Evolutionary conservation across 37 sponge, comb jelly and placozoan genomes (phyloP), one percentile per base, ranked within the genome.

Genomic region (Geodia barretti): DNA sequence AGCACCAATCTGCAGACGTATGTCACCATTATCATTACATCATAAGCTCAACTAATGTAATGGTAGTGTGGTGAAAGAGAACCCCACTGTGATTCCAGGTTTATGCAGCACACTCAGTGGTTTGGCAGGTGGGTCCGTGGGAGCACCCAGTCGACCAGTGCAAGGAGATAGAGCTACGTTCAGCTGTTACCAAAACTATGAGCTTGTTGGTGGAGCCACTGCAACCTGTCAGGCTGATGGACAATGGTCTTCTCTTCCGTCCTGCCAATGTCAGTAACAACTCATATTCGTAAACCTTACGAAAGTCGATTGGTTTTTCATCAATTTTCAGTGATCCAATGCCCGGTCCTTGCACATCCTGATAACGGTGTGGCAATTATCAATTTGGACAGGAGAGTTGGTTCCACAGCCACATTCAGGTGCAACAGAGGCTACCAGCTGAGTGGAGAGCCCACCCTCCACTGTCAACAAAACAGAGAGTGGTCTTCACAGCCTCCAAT

Each of bases 401-500:
- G 75, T 21, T 38, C 73, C 1, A 29, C 43, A 3, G 87, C 60
- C 30, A 36, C 25, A 25, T 86, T 59, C 60, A 31, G 41, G 38
- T 86, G 87, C 47, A 64, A 74, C 29, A 41, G 24, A 19, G 87
- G 87, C 17, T 68, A 40, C 39, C 69, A 62, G 40, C 23, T 79
- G 43, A 62, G 11, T 19, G 87, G 87, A 7, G 24, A 60, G 25
- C 3, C 0, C 0, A 41, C n/a, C 1, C 33, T 68, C 5, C 41
- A 47, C 0, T 83, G 83, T 39, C 75, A 74, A 33, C 30, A 30
- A 29, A 74, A 74, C 58, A 43, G 60, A 23, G 31, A 29, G 25
- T 74, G 75, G 75, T 60, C 75, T 26, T 17, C 39, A 19, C 24
- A n/a, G 26, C 58, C 60, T 32, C 75, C 75, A 17, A 74, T 60